These are phyloP conservation scores for Prorops nasuta DNA, from an alignment of 1,140 invertebrate species.

Conservation along the genomic window DNA sequence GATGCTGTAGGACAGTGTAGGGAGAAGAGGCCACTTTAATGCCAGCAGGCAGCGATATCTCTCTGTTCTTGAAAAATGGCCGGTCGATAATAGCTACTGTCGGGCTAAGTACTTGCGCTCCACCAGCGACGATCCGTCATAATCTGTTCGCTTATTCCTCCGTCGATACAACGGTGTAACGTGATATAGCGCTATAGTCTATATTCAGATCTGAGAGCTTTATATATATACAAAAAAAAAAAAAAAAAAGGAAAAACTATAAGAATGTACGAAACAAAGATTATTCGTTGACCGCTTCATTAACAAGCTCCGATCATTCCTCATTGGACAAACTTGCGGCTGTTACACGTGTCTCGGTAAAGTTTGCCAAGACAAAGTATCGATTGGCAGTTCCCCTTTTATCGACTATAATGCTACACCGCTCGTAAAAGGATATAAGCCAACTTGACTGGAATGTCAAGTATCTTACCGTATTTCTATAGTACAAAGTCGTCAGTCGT, in stretches of 20 bases:
- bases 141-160: constrained; percentile 19
- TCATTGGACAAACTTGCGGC: constrained; percentile 1
- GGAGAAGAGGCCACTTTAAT: too few species aligned
- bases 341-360: constrained; percentile 12
- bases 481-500: too few species aligned
- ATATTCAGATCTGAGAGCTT: too few species aligned
- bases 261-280: too few species aligned
- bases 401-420: constrained; percentile 17
- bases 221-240: too few species aligned
- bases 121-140: constrained; percentile 22
- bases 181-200: too few species aligned
- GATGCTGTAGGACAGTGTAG: too few species aligned
- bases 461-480: too few species aligned
- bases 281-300: too few species aligned
- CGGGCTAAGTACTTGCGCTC: constrained; percentile 13
- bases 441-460: constrained; percentile 24
- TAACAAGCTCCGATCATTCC: too few species aligned
- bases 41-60: constrained; percentile 22
- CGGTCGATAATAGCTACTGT: constrained; percentile 16
- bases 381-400: constrained; percentile 30
- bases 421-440: constrained; percentile 32
- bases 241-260: too few species aligned
- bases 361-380: constrained; percentile 22
- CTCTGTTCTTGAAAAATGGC: constrained; percentile 23
- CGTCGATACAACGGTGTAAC: too few species aligned